Base-by-base conservation (phyloP, 2,113 vertebrate species). In the Halichoeres trimaculatus region DNA sequence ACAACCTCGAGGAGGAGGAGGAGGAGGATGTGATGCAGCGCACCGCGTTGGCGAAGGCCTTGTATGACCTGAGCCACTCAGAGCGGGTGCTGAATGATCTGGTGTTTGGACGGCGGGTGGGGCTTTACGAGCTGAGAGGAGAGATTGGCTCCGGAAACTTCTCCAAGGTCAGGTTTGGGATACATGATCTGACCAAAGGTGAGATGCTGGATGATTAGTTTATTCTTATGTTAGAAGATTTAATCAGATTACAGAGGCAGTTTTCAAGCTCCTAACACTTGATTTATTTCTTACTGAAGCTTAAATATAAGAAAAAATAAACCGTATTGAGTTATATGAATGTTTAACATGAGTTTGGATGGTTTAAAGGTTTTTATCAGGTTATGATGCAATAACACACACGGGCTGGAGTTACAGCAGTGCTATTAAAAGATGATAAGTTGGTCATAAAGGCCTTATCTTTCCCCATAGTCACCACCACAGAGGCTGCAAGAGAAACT, bases 101-200 rank as follows among this genome's bases (percentile, higher is more conserved):
- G 60, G 76, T 64, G 0, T 88, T 90, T 30, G 91, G 92, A 60
- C 85, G 88, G 1, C 77, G 92, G n/a, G 81, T 94, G 38, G 87
- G 90, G 7, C 81, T 94, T 57, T 94, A 94, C 1, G 85, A 93
- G 67, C 81, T 94, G n/a, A 90, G 87, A 11, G 93, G 93, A 34
- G 88, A 91, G 75, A 93, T 95, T 1, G 93, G 93, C 47, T 81
- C 74, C 0, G 94, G 94, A 11, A 95, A 94, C 86, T 95, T 94
- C 76, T 93, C 94, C 48, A 85, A 91, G 34, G 94, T 95, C 71
- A 87, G 86, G 74, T 62, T 94, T 54, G 93, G 92, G 34, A 90
- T 93, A 60, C 94, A 94, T 52, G 87, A 88, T 66, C 70, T 95
- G 81, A 94, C 92, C 56, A 94, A 92, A 91, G 94, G 94, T 94